Evolutionary conservation across 1,140 invertebrate genomes (phyloP).

Genomic region (Solen grandis): DNA sequence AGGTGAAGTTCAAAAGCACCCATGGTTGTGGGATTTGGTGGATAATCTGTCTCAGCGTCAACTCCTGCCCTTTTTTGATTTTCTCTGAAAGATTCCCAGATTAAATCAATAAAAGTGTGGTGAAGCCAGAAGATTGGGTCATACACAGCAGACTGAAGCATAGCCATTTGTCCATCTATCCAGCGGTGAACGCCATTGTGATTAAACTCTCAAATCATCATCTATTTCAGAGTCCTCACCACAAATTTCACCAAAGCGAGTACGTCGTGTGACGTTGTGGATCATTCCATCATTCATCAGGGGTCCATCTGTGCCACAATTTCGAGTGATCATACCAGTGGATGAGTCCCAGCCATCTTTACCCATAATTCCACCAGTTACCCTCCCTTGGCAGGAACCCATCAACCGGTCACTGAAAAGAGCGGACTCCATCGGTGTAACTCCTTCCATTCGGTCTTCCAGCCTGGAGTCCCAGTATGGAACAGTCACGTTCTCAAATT

Average conservation of each 20-base stretch:
- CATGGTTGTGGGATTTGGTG: slow-evolving; percentile 53
- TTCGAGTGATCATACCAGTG: slow-evolving; percentile 61
- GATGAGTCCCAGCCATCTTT: slow-evolving; percentile 74
- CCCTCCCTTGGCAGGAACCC: slow-evolving; percentile 78
- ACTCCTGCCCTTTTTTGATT: slow-evolving; percentile 63
- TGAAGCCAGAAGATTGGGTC: slow-evolving; percentile 81
- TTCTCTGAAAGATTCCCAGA: slow-evolving; percentile 74
- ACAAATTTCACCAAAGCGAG: slow-evolving; percentile 50
- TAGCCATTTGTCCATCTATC: slow-evolving; percentile 73
- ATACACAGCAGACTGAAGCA: slow-evolving; percentile 74
- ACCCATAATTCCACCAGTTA: slow-evolving; percentile 64
- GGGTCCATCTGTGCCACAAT: slow-evolving; percentile 54
- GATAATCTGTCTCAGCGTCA: slow-evolving; percentile 63
- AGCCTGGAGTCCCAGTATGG: slow-evolving; percentile 81
- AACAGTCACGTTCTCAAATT: slow-evolving; percentile 69
- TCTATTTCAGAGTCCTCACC: slow-evolving; percentile 52
- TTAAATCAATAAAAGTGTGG: slow-evolving; percentile 79
- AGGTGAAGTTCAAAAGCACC: slow-evolving; percentile 53
- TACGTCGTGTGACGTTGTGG: slow-evolving; percentile 50
- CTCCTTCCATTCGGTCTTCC: slow-evolving; percentile 74
- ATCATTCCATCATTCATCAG: slow-evolving; percentile 52
- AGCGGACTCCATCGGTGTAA: slow-evolving; percentile 69
- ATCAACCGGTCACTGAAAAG: slow-evolving; percentile 77
- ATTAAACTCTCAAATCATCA: slow-evolving; percentile 70
- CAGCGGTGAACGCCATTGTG: slow-evolving; percentile 73